phyloP scores from a whole-genome alignment of 2,113 vertebrate species.

The Larimichthys polyactis region DNA sequence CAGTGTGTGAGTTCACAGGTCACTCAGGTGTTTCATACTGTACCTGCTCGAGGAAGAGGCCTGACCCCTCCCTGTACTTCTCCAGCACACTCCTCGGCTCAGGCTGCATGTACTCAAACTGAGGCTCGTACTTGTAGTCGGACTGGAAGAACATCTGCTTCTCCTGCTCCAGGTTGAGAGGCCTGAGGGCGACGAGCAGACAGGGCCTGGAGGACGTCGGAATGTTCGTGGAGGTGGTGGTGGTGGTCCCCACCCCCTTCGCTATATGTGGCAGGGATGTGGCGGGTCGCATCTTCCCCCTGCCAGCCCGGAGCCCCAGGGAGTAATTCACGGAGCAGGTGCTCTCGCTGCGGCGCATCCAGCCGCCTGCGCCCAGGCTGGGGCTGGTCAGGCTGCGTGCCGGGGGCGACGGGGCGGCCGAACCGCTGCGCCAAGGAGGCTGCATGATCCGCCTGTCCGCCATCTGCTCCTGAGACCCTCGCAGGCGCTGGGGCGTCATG shows the following conservation, averaged over 20 bases:
- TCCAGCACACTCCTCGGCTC: slow-evolving; percentile 88
- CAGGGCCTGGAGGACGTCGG: slow-evolving; percentile 80
- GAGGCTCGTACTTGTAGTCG: slow-evolving; percentile 91
- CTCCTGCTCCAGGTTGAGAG: slow-evolving; percentile 91
- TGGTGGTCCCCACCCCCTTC: slow-evolving; percentile 64
- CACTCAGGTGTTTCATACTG: background rate
- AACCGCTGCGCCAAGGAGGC: slow-evolving; percentile 82
- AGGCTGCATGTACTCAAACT: slow-evolving; percentile 92
- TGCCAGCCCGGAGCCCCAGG: slow-evolving; percentile 38
- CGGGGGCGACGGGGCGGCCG: slow-evolving; percentile 72
- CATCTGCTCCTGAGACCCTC: slow-evolving; percentile 59
- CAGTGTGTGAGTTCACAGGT: background rate
- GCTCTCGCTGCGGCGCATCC: slow-evolving; percentile 87
- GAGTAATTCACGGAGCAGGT: slow-evolving; percentile 82
- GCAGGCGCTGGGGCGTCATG: slow-evolving; percentile 58
- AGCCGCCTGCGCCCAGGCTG: slow-evolving; percentile 76
- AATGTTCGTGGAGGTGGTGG: background rate
- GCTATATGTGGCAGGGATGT: slow-evolving; percentile 92
- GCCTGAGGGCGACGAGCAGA: slow-evolving; percentile 91
- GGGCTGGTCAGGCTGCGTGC: slow-evolving; percentile 81
- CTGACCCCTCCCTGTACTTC: slow-evolving; percentile 91
- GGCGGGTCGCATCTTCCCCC: slow-evolving; percentile 83
- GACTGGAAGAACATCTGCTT: slow-evolving; percentile 90
- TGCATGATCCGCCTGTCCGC: slow-evolving; percentile 63
- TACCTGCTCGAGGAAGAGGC: slow-evolving; percentile 94